phyloP scores from a whole-genome alignment of 2,113 vertebrate species.

The Campylorhamphus procurvoides region DNA sequence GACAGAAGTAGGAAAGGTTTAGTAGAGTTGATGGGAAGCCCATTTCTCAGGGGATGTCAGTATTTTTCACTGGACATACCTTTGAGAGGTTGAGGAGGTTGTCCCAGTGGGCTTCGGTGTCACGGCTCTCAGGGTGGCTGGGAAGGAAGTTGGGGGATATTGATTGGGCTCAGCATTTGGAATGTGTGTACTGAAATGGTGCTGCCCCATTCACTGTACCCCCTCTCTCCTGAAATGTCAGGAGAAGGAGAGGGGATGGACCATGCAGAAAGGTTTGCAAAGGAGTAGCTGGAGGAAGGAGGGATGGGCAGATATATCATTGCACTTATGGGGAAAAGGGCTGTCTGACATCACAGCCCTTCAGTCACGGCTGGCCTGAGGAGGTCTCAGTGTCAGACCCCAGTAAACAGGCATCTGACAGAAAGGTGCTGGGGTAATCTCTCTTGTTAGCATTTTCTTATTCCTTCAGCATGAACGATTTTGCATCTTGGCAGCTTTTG shows the following conservation, averaged over 20 bases:
- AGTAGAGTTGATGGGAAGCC: background rate
- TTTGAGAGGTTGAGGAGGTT: background rate
- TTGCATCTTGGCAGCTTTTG: background rate
- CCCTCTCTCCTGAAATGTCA: background rate
- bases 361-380: background rate
- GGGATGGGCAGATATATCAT: background rate
- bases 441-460: background rate
- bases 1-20: background rate
- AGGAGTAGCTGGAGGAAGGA: background rate
- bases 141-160: background rate
- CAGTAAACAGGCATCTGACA: background rate
- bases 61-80: background rate
- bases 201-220: background rate
- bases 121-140: background rate
- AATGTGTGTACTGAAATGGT: background rate
- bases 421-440: background rate
- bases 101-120: background rate
- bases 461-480: background rate
- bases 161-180: background rate
- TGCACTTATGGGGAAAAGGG: background rate
- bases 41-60: fast-evolving
- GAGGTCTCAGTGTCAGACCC: background rate
- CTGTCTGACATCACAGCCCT: background rate
- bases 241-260: background rate
- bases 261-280: background rate